Conservation (phyloP, 2,113 vertebrate genomes). For the Origma solitaria region DNA sequence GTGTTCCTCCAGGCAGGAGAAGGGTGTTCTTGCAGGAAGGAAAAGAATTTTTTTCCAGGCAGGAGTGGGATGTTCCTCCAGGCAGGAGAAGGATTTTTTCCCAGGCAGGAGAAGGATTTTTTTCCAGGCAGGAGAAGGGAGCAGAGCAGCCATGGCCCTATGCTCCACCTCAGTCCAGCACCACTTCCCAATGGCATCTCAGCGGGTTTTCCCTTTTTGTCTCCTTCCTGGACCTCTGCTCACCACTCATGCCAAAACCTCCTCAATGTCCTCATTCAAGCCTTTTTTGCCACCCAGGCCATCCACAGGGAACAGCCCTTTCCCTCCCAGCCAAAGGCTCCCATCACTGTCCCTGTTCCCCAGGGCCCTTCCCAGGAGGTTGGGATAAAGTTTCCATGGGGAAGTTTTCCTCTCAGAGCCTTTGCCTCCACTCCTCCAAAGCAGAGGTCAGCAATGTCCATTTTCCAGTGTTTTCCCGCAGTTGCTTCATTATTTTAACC, state of each 20-base stretch:
- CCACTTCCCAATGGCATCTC: fast-evolving
- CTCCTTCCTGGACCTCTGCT: background rate
- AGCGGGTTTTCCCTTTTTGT: fast-evolving
- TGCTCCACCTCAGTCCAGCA: background rate
- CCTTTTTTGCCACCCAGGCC: background rate
- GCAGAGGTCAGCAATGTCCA: background rate
- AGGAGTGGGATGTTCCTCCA: no score
- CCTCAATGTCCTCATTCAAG: background rate
- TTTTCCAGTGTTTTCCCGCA: background rate
- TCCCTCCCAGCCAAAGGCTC: background rate
- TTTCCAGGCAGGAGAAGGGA: background rate
- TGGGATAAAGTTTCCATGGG: background rate
- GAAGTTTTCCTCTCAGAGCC: background rate
- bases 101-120: background rate
- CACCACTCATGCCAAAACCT: background rate
- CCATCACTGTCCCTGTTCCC: background rate
- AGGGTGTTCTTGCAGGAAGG: no score
- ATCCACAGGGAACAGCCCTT: background rate
- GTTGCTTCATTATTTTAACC: background rate
- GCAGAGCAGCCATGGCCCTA: background rate
- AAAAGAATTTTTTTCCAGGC: no score
- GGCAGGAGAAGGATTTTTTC: no score
- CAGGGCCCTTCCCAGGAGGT: background rate
- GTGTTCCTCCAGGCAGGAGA: no score
- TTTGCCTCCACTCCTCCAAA: background rate